Evolutionary conservation across 2,797 vertebrate species (phyloP).

Genomic region (Hirundo rustica): DNA sequence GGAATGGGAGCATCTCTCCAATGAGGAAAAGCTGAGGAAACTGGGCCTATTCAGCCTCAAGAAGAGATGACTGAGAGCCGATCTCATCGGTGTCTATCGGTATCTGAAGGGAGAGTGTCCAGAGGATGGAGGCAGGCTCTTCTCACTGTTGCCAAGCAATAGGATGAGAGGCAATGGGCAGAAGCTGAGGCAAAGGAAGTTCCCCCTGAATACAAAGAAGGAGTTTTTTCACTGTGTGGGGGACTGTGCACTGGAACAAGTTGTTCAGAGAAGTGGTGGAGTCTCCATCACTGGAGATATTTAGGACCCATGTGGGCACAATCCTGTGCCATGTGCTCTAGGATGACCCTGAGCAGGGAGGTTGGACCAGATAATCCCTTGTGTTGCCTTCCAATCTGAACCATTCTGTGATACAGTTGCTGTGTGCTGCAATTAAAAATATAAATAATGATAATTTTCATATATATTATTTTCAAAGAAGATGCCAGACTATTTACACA

Average conservation of each 20-base stretch:
- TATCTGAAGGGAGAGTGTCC: background rate
- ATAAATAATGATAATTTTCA: background rate
- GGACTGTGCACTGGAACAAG: accelerated
- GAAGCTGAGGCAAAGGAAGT: background rate
- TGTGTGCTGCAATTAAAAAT: background rate
- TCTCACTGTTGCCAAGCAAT: background rate
- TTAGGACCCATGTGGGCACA: background rate
- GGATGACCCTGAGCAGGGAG: background rate
- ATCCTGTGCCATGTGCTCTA: background rate
- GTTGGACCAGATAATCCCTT: background rate
- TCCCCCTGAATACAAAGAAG: background rate
- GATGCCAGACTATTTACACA: background rate
- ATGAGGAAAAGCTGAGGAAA: background rate
- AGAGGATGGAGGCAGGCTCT: background rate
- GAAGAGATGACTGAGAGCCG: accelerated
- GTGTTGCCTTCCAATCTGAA: background rate
- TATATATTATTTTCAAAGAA: background rate
- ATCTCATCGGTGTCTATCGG: background rate
- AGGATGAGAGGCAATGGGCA: background rate
- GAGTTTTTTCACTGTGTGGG: background rate
- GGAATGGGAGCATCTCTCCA: background rate
- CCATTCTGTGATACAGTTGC: background rate
- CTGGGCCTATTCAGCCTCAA: background rate
- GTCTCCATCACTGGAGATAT: background rate
- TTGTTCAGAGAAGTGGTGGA: background rate